Conservation (phyloP, 2,888 invertebrate genomes). For the Empis livida region DNA sequence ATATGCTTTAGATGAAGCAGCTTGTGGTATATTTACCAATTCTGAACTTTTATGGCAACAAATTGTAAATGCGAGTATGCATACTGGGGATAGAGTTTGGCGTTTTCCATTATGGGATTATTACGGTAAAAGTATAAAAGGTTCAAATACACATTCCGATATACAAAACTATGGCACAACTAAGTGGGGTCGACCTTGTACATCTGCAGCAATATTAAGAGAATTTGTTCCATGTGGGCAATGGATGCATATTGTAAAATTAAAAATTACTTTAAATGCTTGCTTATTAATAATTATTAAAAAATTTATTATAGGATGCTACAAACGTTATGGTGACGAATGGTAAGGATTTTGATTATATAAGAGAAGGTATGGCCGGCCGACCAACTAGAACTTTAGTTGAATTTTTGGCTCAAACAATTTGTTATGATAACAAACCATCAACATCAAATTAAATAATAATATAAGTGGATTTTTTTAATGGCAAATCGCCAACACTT, state of each 20-base stretch:
- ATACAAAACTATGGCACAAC: slow-evolving; percentile 34
- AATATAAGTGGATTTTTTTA: too few species aligned
- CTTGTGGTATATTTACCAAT: slow-evolving; percentile 61
- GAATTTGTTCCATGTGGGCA: slow-evolving; percentile 49
- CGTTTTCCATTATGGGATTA: slow-evolving; percentile 66
- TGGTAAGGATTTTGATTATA: slow-evolving; percentile 46
- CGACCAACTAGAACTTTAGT: slow-evolving; percentile 61
- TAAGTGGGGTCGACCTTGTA: slow-evolving; percentile 44
- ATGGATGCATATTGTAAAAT: slow-evolving; percentile 55
- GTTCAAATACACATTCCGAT: neutral
- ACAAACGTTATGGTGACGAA: slow-evolving; percentile 60
- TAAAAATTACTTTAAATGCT: too few species aligned
- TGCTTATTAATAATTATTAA: too few species aligned
- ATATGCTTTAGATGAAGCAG: slow-evolving; percentile 49
- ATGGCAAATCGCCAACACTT: too few species aligned
- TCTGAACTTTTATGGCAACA: slow-evolving; percentile 51
- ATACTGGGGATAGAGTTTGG: slow-evolving; percentile 73
- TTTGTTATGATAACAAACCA: slow-evolving; percentile 25
- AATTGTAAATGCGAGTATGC: slow-evolving; percentile 52
- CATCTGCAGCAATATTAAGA: slow-evolving; percentile 58
- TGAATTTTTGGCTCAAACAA: slow-evolving; percentile 50
- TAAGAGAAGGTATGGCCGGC: slow-evolving; percentile 55
- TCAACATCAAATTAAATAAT: neutral
- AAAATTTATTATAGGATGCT: slow-evolving; percentile 39
- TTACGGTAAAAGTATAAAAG: slow-evolving; percentile 36